Evolutionary conservation across 2,797 vertebrate genomes (phyloP).

Genomic region (Sebastiscus tertius): DNA sequence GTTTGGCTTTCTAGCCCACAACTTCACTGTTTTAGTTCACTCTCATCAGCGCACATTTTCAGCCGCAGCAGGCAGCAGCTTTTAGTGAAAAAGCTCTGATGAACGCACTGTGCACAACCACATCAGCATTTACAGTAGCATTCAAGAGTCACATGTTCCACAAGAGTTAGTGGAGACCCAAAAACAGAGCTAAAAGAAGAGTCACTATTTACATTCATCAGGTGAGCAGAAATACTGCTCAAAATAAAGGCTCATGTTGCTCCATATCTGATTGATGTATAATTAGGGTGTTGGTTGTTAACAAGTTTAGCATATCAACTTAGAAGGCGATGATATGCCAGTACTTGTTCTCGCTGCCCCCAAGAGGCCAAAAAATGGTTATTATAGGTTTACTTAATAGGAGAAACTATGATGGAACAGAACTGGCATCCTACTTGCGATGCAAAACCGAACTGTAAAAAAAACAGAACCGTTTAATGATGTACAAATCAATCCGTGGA

Average conservation of each 20-base stretch:
- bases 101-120: background rate
- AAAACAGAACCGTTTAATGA: too few species aligned
- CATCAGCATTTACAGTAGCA: background rate
- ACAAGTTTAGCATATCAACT: background rate
- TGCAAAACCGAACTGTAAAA: too few species aligned
- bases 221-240: background rate
- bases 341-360: background rate
- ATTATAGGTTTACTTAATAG: background rate
- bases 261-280: background rate
- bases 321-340: background rate
- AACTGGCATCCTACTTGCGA: background rate
- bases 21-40: background rate
- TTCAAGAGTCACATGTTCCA: background rate
- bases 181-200: background rate
- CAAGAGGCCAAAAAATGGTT: background rate
- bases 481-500: too few species aligned
- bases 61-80: background rate
- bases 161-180: background rate
- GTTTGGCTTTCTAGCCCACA: background rate
- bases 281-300: background rate
- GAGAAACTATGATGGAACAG: background rate
- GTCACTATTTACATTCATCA: background rate
- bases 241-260: background rate
- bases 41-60: background rate
- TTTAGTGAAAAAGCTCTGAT: background rate